A percentile compares a stretch with the other conserved stretches of the same genome.
Evolutionary conservation across 2,113 vertebrate species (phyloP).

Genomic region (Conger conger): DNA sequence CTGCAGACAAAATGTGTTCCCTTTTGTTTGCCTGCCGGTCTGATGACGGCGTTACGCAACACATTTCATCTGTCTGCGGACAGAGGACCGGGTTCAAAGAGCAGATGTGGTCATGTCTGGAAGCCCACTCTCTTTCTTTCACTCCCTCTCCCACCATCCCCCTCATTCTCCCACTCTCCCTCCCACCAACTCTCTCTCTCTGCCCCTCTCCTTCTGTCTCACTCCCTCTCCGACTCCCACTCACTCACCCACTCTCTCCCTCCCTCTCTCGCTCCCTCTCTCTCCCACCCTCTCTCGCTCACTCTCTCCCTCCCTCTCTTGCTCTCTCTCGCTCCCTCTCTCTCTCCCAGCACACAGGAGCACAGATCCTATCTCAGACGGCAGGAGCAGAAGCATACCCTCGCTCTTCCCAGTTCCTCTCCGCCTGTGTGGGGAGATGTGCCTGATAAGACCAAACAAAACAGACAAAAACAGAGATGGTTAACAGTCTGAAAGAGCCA

Average conservation of each 20-base stretch:
- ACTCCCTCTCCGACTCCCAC: too few species aligned
- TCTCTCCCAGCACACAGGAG: neutral
- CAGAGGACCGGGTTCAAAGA: neutral
- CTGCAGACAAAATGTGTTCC: neutral
- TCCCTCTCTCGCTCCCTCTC: too few species aligned
- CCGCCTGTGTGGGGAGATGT: neutral
- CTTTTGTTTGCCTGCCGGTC: neutral
- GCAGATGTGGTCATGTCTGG: neutral
- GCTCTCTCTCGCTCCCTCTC: too few species aligned
- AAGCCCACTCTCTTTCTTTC: neutral
- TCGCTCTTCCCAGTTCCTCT: neutral
- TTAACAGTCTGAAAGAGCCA: too few species aligned
- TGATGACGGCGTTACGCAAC: neutral
- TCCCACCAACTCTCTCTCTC: too few species aligned
- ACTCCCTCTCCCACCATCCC: neutral
- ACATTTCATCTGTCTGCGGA: too few species aligned
- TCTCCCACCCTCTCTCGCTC: too few species aligned
- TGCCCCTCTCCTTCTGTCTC: too few species aligned
- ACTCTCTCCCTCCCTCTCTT: too few species aligned
- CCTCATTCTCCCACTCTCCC: too few species aligned
- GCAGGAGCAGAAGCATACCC: neutral
- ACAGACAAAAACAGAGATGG: neutral
- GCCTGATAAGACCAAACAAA: neutral
- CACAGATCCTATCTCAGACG: neutral
- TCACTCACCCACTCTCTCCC: too few species aligned